phyloP scores from a whole-genome alignment of 2,797 vertebrate species.

The Poeciliopsis presidionis region DNA sequence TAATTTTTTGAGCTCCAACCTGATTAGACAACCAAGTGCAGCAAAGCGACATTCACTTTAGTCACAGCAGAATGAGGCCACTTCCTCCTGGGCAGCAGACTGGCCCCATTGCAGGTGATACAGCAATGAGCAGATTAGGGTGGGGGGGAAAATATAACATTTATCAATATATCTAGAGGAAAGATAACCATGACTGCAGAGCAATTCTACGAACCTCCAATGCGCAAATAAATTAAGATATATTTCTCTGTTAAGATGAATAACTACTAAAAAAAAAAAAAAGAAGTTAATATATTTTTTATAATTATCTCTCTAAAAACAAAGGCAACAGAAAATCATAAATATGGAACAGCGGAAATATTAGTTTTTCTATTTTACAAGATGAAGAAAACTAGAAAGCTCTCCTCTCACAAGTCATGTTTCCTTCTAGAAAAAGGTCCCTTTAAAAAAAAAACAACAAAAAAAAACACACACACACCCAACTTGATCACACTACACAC shows the following conservation, averaged over 20 bases:
- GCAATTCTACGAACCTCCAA: constrained; percentile 53
- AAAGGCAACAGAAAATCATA: constrained; percentile 67
- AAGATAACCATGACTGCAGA: constrained; percentile 37
- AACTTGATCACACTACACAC: constrained; percentile 16
- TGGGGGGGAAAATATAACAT: constrained; percentile 17
- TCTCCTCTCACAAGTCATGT: constrained; percentile 69
- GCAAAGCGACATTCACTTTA: constrained; percentile 5
- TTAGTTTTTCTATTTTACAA: constrained; percentile 70
- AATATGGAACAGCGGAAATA: constrained; percentile 71
- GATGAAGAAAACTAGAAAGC: constrained; percentile 69
- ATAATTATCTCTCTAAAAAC: constrained; percentile 34
- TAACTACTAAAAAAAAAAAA: constrained; percentile 35
- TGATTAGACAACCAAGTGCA: constrained; percentile 7
- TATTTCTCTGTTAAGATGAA: constrained; percentile 50
- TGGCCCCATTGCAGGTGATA: constrained; percentile 1
- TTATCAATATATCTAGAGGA: constrained; percentile 21
- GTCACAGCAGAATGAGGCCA: not conserved
- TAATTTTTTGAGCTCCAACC: constrained; percentile 1
- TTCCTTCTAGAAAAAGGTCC: constrained; percentile 72
- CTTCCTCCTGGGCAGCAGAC: not conserved
- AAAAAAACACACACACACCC: constrained; percentile 3
- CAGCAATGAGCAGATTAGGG: constrained; percentile 7
- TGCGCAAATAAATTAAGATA: constrained; percentile 75
- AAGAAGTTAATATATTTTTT: constrained; percentile 8
- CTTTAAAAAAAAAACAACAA: constrained; percentile 63